Evolutionary conservation across 1,140 invertebrate species (phyloP).

Genomic region (Pentalonia nigronervosa): DNA sequence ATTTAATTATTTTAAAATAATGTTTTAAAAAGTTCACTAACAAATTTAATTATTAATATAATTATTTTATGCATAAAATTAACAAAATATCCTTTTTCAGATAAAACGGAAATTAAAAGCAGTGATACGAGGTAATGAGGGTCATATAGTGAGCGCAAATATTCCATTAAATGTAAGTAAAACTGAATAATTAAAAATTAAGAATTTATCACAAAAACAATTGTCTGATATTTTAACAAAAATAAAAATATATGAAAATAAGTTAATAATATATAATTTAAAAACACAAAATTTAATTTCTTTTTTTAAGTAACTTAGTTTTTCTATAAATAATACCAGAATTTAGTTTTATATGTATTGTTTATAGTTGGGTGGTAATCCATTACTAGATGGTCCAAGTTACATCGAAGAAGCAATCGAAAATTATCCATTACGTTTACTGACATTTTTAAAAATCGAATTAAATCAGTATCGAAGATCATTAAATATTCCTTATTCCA

Average conservation of each 20-base stretch:
- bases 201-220: neutral
- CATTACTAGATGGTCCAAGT: neutral
- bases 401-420: constrained; percentile 30
- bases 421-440: constrained; percentile 38
- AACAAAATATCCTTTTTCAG: neutral
- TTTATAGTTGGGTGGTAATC: neutral
- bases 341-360: neutral
- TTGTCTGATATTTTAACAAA: neutral
- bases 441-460: constrained; percentile 46
- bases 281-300: neutral
- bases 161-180: constrained; percentile 40
- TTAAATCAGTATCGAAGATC: constrained; percentile 22
- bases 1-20: neutral
- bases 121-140: neutral
- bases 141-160: neutral
- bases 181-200: neutral
- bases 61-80: neutral
- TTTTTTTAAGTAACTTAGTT: neutral
- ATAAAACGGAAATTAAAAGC: constrained; percentile 46
- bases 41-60: neutral
- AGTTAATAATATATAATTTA: neutral
- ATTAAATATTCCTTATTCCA: constrained; percentile 50
- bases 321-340: neutral
- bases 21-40: neutral
- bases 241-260: neutral